Base-by-base conservation (phyloP, 2,888 invertebrate genomes). In the Epistrophe grossulariae region DNA sequence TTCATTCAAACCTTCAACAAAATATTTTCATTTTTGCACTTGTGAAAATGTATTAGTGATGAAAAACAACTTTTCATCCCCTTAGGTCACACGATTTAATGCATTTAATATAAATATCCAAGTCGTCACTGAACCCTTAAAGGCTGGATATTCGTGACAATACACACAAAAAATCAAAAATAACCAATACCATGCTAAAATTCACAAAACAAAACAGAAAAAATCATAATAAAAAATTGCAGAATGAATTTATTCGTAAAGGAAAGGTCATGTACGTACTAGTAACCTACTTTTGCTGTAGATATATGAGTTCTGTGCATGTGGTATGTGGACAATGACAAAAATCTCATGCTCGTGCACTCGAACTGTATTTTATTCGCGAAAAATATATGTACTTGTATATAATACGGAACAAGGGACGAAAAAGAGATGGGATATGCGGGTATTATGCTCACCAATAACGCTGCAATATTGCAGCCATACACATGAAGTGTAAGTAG, bases 231-330 rank as follows among this genome's bases (percentile, higher is more conserved):
- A 82, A 78, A 82, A 52, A 78, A 66, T 66, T 48, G 50, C 79
- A 68, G 28, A 77, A n/a, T 24, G 57, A 38, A 40, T 60, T 59
- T 48, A 57, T 77, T 77, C 71, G 48, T 40, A 70, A 78, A 78
- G 78, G 72, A 82, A 82, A 82, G 82, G 82, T 82, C 82, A 82
- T 82, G 82, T 17, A 68, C 82, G 82, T 68, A 78, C 82, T 45
- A 82, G 72, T 82, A 82, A 82, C 82, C 82, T 78, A 82, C 62
- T 78, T 82, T 38, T 73, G n/a, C 50, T 55, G 8, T 55, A 55
- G 28, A 13, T 28, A 28, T 28, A 10, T 77, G 59, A 38, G 50
- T 62, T 66, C 10, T 82, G 64, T 35, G 66, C 68, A 19, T 71
- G 40, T 40, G 43, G 15, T 60, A n/a, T 71, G 31, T 40, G 35